A percentile compares a stretch with the other conserved stretches of the same genome.
Evolutionary conservation across 2,888 invertebrate species (phyloP).

Genomic region (Leucania comma): DNA sequence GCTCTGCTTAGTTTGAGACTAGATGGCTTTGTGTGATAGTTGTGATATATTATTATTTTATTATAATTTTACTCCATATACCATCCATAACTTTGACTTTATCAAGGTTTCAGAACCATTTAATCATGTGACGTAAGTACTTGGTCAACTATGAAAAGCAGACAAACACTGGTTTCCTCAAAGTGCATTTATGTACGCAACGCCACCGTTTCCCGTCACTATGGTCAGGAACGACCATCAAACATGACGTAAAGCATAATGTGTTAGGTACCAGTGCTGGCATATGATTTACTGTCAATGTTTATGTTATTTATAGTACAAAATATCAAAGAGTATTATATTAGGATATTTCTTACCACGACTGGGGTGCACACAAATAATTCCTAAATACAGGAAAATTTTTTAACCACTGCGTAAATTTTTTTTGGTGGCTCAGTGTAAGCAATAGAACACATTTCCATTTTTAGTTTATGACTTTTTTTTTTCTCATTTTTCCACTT

Average conservation of each 20-base stretch:
- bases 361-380: no score
- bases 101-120: not conserved
- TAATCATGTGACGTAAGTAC: not conserved
- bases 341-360: no score
- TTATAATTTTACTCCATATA: not conserved
- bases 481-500: no score
- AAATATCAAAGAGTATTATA: not conserved
- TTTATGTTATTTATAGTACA: not conserved
- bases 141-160: conserved; percentile 3
- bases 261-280: not conserved
- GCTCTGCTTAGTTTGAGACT: no score
- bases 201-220: conserved; percentile 18
- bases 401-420: no score
- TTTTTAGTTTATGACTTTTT: no score
- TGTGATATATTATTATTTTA: no score
- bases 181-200: conserved; percentile 7
- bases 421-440: no score
- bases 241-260: conserved; percentile 19
- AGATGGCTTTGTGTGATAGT: no score
- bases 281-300: conserved; percentile 7
- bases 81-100: not conserved
- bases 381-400: no score
- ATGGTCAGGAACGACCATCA: conserved; percentile 20
- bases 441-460: no score
- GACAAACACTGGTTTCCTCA: conserved; percentile 23